phyloP scores from a whole-genome alignment of 2,113 vertebrate species.

The Coturnix japonica region DNA sequence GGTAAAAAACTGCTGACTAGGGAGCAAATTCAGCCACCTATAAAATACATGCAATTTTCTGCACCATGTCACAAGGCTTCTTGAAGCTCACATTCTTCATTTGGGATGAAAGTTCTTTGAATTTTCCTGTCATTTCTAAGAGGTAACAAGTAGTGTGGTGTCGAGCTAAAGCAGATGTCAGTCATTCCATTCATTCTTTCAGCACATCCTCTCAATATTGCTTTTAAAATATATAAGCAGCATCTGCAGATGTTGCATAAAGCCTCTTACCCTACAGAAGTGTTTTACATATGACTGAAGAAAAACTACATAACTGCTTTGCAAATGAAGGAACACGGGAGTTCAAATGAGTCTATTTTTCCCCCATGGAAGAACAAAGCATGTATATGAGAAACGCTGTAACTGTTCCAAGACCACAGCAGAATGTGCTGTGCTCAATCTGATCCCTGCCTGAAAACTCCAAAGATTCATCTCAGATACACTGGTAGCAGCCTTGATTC shows the following conservation, averaged over 20 bases:
- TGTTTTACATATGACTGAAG: neutral
- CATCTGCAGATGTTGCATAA: constrained; percentile 20
- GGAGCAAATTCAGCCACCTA: neutral
- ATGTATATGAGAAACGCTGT: neutral
- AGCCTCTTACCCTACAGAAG: neutral
- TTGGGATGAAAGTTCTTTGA: neutral
- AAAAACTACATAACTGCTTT: neutral
- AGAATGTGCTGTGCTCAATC: neutral
- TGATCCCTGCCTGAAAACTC: neutral
- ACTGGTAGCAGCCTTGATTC: neutral
- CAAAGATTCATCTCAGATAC: neutral
- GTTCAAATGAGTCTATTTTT: neutral
- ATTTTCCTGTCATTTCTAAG: neutral
- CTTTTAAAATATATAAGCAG: neutral
- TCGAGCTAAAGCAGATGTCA: constrained; percentile 10
- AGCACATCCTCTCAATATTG: neutral
- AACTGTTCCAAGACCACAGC: neutral
- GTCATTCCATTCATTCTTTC: constrained; percentile 51
- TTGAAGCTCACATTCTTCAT: neutral
- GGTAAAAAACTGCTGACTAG: neutral
- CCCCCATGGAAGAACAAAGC: neutral
- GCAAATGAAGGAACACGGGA: neutral
- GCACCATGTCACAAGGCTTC: neutral
- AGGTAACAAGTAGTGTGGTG: neutral
- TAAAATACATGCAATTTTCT: neutral